A percentile compares a stretch with the other conserved stretches of the same genome.
Conservation (phyloP, 2,888 invertebrate species). For the Drosophila kambysellisi region DNA sequence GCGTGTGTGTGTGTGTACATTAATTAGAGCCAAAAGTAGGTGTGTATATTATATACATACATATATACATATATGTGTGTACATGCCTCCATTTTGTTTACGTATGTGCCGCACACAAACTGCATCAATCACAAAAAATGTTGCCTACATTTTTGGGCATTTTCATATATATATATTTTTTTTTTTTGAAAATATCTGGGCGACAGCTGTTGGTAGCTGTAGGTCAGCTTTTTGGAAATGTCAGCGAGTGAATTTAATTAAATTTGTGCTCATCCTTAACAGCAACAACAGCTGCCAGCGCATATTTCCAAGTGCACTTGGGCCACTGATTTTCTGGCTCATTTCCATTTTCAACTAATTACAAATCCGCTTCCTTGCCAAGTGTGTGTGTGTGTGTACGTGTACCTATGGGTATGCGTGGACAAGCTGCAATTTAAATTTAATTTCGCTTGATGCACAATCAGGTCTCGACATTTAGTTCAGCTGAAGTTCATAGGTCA, state of each 20-base stretch:
- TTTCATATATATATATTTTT: neutral
- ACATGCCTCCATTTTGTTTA: neutral
- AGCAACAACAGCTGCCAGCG: constrained; percentile 7
- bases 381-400: neutral
- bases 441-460: constrained; percentile 11
- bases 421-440: constrained; percentile 36
- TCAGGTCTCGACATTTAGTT: neutral
- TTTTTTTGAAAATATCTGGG: neutral
- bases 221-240: constrained; percentile 17
- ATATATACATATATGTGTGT: constrained; percentile 5
- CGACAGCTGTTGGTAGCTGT: constrained; percentile 36
- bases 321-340: constrained; percentile 39
- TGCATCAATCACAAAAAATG: constrained; percentile 50
- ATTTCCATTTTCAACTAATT: constrained; percentile 58
- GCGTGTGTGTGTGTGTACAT: constrained; percentile 51
- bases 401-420: constrained; percentile 9
- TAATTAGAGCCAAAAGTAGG: constrained; percentile 64
- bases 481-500: constrained; percentile 32
- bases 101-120: constrained; percentile 46
- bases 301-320: constrained; percentile 29
- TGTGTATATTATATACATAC: constrained; percentile 20
- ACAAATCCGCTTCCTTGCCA: constrained; percentile 36
- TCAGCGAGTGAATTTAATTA: constrained; percentile 31
- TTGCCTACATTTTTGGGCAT: constrained; percentile 57
- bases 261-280: constrained; percentile 17